Base-by-base conservation (phyloP, 2,113 vertebrate species). In the Danionella cerebrum region DNA sequence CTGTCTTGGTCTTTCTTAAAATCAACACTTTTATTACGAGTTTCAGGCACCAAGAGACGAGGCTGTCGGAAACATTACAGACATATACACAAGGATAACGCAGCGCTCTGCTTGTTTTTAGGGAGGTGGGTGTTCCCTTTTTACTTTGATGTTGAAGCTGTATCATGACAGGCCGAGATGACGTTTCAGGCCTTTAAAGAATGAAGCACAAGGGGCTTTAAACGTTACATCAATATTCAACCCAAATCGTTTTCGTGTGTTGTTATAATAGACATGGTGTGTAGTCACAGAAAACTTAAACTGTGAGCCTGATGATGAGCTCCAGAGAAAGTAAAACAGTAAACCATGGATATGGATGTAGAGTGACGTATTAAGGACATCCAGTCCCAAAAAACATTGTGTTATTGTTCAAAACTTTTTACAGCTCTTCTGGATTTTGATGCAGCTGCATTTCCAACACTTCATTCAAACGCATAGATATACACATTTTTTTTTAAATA, bases 61-160 rank as follows among this genome's bases (percentile, higher is more conserved):
- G 12, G 29, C 38, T 67, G 38, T 19, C 2, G n/a, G 36, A 13
- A 35, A 66, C 27, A 19, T 60, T 72, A 27, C 53, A 25, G 9
- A n/a, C n/a, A n/a, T 9, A 4, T 59, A 25, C 21, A 33, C 44
- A 51, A 59, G 64, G 48, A 27, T 50, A 69, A 64, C 4, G 14
- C 5, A 14, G 41, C n/a, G 36, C 11, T 19, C 25, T 74, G 50
- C 24, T 50, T 65, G 65, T 33, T 70, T 65, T 69, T 3, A 16
- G 50, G 67, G 66, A 55, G 65, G 72, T 38, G 60, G 55, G 39
- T 27, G 11, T 42, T 18, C 38, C 55, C 21, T 42, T 25, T 2
- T 18, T 8, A 41, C 65, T 72, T 72, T 79, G 54, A 77, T 65
- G 39, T 73, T 29, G 65, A 22, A 66, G 27, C 66, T 59, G 69